Percentiles rank a stretch among this genome's conserved stretches.
phyloP scores from a whole-genome alignment of 1,140 invertebrate genomes.

The Oryctes rhinoceros region DNA sequence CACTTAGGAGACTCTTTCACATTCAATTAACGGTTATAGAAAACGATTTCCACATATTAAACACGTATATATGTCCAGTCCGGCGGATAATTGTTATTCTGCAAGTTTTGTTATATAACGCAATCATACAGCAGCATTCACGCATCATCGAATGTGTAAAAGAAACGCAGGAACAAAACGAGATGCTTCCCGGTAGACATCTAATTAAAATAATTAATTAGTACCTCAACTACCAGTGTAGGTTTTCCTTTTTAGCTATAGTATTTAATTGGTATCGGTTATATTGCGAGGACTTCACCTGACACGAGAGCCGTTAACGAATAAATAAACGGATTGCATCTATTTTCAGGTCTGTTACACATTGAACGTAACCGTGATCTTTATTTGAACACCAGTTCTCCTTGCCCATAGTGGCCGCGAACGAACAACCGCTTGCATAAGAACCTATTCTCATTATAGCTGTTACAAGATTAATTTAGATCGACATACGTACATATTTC shows the following conservation, averaged over 20 bases:
- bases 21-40: constrained; percentile 6
- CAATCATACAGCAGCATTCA: neutral
- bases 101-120: neutral
- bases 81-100: neutral
- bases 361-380: constrained; percentile 9
- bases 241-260: constrained; percentile 4
- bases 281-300: neutral
- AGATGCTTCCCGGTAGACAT: constrained; percentile 15
- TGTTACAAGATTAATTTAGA: neutral
- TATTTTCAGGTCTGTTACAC: constrained; percentile 37
- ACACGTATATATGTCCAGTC: neutral
- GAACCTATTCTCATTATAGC: neutral
- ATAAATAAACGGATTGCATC: constrained; percentile 20
- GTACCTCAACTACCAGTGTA: neutral
- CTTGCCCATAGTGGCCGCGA: neutral
- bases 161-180: neutral
- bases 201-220: constrained; percentile 37
- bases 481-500: neutral
- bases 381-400: constrained; percentile 15
- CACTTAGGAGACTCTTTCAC: neutral
- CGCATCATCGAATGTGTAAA: neutral
- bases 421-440: neutral
- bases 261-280: constrained; percentile 12
- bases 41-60: constrained; percentile 8
- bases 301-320: neutral